Conservation (phyloP, 2,888 invertebrate species). For the Sinelater perroti region DNA sequence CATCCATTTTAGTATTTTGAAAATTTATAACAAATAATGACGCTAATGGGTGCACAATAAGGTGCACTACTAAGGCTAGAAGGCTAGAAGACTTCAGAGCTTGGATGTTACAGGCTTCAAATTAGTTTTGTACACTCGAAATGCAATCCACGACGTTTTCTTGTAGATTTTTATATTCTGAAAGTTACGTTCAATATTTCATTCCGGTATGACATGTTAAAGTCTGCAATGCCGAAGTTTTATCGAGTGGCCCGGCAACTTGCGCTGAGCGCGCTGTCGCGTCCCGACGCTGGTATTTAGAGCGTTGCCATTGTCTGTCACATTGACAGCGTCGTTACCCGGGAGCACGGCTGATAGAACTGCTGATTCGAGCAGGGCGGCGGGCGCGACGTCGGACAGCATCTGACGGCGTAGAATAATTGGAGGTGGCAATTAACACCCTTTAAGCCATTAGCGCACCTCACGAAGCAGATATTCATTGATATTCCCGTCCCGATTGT, state of each 20-base stretch:
- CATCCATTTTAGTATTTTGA: too few species aligned
- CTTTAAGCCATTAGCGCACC: constrained; percentile 41
- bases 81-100: too few species aligned
- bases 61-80: too few species aligned
- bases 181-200: too few species aligned
- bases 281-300: constrained; percentile 17
- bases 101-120: too few species aligned
- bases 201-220: too few species aligned
- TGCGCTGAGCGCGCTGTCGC: neutral
- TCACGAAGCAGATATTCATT: constrained; percentile 38
- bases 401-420: constrained; percentile 40
- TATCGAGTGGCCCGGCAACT: neutral
- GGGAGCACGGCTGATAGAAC: constrained; percentile 22
- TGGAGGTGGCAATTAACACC: constrained; percentile 44
- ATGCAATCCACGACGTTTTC: too few species aligned
- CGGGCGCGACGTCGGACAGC: constrained; percentile 28
- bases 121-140: too few species aligned
- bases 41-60: too few species aligned
- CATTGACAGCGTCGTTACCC: constrained; percentile 10
- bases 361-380: constrained; percentile 33
- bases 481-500: constrained; percentile 33
- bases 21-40: too few species aligned
- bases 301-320: constrained; percentile 26
- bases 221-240: too few species aligned
- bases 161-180: too few species aligned